phyloP scores from a whole-genome alignment of 2,113 vertebrate species.

The Gobiocypris rarus region DNA sequence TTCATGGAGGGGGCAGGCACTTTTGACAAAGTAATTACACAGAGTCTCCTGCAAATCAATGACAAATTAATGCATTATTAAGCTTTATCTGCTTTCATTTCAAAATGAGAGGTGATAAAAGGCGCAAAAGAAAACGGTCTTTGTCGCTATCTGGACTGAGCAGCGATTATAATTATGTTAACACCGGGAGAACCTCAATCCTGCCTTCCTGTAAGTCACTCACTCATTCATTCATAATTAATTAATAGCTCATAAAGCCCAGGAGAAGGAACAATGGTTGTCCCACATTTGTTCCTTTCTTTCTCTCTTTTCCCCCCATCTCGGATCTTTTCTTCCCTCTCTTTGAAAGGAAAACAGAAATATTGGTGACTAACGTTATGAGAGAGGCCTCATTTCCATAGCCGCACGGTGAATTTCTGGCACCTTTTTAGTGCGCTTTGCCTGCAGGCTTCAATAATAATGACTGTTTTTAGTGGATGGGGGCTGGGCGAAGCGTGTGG shows the following conservation, averaged over 20 bases:
- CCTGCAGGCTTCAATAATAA: constrained; percentile 75
- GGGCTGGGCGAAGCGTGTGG: constrained; percentile 42
- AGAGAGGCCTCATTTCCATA: constrained; percentile 78
- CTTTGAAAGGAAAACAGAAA: constrained; percentile 66
- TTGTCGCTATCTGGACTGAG: constrained; percentile 66
- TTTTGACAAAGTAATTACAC: constrained; percentile 73
- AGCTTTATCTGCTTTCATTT: constrained; percentile 81
- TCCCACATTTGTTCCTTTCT: constrained; percentile 53
- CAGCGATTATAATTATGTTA: constrained; percentile 79
- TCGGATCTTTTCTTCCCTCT: constrained; percentile 54
- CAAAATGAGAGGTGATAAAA: constrained; percentile 81
- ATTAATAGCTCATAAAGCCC: constrained; percentile 77
- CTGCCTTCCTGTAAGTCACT: constrained; percentile 71
- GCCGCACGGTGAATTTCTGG: constrained; percentile 64
- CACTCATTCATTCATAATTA: constrained; percentile 77
- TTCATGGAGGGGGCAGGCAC: constrained; percentile 60
- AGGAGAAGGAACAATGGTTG: constrained; percentile 71
- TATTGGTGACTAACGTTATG: constrained; percentile 75
- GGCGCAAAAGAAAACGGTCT: constrained; percentile 68
- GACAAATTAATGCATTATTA: constrained; percentile 80
- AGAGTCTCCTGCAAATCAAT: constrained; percentile 79
- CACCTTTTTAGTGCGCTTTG: constrained; percentile 65
- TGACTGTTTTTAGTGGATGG: constrained; percentile 69
- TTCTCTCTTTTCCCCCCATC: constrained; percentile 49
- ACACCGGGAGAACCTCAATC: constrained; percentile 70